Evolutionary conservation across 2,113 vertebrate species (phyloP).

Genomic region (Dunckerocampus dactyliophorus): DNA sequence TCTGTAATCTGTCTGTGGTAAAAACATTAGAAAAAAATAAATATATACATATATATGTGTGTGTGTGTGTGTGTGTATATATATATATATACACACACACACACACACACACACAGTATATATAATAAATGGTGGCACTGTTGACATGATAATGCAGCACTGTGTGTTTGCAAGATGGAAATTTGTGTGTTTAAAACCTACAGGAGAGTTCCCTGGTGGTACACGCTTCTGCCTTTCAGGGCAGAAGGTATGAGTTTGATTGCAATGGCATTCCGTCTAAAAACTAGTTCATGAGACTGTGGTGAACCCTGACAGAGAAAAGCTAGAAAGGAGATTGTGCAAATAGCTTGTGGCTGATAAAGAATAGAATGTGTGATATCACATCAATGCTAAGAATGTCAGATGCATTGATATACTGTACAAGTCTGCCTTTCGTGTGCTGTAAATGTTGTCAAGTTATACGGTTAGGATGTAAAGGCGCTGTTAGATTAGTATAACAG

Average conservation of each 20-base stretch:
- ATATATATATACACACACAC: too few relatives aligned
- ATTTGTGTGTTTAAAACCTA: conserved; percentile 7
- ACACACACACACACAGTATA: too few relatives aligned
- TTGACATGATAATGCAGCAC: conserved; percentile 3
- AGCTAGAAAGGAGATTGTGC: neutral
- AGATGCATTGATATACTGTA: neutral
- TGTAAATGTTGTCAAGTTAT: neutral
- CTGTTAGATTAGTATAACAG: neutral
- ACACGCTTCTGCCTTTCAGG: too few relatives aligned
- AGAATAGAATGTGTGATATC: conserved; percentile 20
- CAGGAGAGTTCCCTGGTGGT: neutral
- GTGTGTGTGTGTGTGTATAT: too few relatives aligned
- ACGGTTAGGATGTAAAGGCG: neutral
- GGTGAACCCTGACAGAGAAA: too few relatives aligned
- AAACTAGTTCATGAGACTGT: too few relatives aligned
- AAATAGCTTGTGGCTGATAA: conserved; percentile 16
- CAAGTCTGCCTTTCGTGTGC: neutral
- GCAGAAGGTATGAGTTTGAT: too few relatives aligned
- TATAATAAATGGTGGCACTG: too few relatives aligned
- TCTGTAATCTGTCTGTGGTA: neutral
- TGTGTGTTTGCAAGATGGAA: neutral
- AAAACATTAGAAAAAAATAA: conserved; percentile 1
- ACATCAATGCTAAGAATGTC: conserved; percentile 11
- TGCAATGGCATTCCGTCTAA: too few relatives aligned
- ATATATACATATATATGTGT: neutral